A percentile compares a stretch with the other conserved stretches of the same genome.
These are phyloP conservation scores for Agriopis marginaria DNA, from an alignment of 2,888 invertebrate genomes.

Conservation along the genomic window DNA sequence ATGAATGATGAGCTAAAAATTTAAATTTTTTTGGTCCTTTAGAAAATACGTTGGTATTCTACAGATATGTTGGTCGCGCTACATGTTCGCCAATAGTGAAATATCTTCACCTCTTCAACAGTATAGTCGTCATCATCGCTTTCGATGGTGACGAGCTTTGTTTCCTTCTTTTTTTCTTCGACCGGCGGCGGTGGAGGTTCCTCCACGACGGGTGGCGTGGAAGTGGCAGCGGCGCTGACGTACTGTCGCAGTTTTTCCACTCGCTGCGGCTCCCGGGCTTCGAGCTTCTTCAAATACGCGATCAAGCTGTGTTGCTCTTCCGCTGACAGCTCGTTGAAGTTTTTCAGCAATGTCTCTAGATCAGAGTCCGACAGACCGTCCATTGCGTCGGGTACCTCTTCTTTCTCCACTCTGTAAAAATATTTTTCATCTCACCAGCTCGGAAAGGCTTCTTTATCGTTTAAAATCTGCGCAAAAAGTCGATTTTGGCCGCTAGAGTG, in stretches of 20 bases:
- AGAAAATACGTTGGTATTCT: background rate
- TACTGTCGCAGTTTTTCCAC: conserved; percentile 92
- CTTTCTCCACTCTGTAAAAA: conserved; percentile 59
- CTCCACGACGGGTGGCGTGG: conserved; percentile 24
- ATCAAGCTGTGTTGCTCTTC: conserved; percentile 95
- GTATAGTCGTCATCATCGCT: conserved; percentile 93
- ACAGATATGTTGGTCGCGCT: conserved; percentile 12
- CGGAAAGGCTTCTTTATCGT: no score
- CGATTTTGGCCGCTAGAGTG: no score
- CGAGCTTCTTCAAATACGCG: conserved; percentile 92
- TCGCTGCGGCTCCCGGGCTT: conserved; percentile 91
- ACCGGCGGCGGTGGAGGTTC: conserved; percentile 12
- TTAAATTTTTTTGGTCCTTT: no score
- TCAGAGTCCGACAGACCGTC: conserved; percentile 93
- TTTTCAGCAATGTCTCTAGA: conserved; percentile 92
- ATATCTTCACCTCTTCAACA: conserved; percentile 89
- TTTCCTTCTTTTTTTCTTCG: conserved; percentile 3
- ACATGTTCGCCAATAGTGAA: background rate
- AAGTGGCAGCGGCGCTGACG: conserved; percentile 85
- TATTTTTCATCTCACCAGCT: background rate
- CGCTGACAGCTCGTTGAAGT: conserved; percentile 91
- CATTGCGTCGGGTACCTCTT: conserved; percentile 82
- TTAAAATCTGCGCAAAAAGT: no score
- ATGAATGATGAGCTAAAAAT: no score
- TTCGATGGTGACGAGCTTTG: conserved; percentile 70